These are phyloP conservation scores for Scyliorhinus canicula DNA, from an alignment of 2,797 vertebrate species.

Conservation along the genomic window DNA sequence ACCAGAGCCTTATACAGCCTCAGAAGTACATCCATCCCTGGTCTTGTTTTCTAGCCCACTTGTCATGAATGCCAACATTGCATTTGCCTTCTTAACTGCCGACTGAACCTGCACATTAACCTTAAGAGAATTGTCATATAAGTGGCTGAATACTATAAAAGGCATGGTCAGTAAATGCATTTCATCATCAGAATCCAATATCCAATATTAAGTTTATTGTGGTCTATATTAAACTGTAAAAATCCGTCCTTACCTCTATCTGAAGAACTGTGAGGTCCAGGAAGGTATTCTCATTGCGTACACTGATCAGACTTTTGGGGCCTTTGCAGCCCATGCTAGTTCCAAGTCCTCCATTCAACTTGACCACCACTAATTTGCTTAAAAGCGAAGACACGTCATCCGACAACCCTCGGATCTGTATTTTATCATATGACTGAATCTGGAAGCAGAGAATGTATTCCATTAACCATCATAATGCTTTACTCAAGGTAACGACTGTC, in stretches of 20 bases:
- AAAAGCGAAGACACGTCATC: conserved; percentile 76
- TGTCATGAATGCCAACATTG: no score
- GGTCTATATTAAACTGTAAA: not conserved
- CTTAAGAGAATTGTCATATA: no score
- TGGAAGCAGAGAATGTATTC: conserved; percentile 47
- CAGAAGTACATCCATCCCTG: no score
- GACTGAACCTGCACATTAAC: no score
- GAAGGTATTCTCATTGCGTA: conserved; percentile 96
- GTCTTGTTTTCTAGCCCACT: no score
- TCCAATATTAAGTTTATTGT: not conserved
- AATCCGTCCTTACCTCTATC: conserved; percentile 73
- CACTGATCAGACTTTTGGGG: conserved; percentile 93
- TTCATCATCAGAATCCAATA: not conserved
- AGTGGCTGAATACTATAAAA: not conserved
- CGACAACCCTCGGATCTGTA: conserved; percentile 75
- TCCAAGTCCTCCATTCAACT: conserved; percentile 92
- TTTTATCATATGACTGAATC: conserved; percentile 95
- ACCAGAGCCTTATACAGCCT: no score
- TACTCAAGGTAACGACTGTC: not conserved
- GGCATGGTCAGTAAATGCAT: not conserved
- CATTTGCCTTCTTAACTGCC: no score
- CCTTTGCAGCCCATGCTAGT: conserved; percentile 99
- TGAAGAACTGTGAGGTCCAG: conserved; percentile 95
- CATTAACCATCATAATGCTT: not conserved
- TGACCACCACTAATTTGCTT: conserved; percentile 93